Conservation (phyloP, 1,140 invertebrate species). For the Metaphire vulgaris region DNA sequence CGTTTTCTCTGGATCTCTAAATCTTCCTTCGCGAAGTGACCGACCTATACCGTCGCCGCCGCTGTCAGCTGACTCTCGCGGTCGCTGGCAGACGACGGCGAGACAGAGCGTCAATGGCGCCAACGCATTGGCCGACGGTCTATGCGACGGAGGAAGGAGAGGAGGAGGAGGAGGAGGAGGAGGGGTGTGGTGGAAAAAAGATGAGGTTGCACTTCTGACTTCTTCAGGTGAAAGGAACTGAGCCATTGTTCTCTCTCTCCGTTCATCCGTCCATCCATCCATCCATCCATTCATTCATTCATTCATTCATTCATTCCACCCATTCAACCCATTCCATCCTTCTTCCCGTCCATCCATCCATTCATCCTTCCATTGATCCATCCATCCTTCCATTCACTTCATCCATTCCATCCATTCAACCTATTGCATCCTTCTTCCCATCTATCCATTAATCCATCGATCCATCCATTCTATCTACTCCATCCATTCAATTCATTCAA, state of each 20-base stretch:
- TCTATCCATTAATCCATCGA: too few species aligned
- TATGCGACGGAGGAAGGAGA: too few species aligned
- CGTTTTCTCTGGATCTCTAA: too few species aligned
- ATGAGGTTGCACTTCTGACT: too few species aligned
- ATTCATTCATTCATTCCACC: neutral
- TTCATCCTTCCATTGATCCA: neutral
- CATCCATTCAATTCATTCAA: too few species aligned
- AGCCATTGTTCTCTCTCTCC: neutral
- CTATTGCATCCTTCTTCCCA: neutral
- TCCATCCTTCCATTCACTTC: neutral
- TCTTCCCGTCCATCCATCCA: neutral
- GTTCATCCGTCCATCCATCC: neutral
- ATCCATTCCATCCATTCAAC: neutral
- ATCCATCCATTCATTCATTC: neutral
- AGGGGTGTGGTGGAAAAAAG: too few species aligned
- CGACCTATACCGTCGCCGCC: too few species aligned
- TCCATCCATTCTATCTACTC: too few species aligned
- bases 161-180: too few species aligned
- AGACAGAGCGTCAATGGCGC: neutral
- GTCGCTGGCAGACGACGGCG: neutral
- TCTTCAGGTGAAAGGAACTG: neutral
- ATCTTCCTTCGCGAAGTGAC: too few species aligned
- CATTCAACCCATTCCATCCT: neutral
- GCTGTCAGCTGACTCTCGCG: too few species aligned
- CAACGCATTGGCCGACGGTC: neutral